Percentiles rank a stretch among this genome's conserved stretches.
Conservation (phyloP, 2,113 vertebrate species). For the Eudyptes chrysolophus region DNA sequence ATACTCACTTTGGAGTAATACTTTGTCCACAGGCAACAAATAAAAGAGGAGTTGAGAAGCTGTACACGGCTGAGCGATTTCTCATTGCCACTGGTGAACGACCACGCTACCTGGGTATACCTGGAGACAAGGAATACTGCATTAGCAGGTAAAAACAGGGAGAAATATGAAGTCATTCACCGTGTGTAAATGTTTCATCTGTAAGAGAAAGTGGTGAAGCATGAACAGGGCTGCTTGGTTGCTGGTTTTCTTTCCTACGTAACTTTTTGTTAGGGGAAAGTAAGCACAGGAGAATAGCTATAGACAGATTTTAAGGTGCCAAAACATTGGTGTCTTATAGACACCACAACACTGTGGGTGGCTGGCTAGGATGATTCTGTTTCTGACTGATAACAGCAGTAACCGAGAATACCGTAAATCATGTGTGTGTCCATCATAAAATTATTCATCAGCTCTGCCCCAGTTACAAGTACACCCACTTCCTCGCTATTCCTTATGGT, state of each 20-base stretch:
- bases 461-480: background rate
- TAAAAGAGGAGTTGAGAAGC: slow-evolving; percentile 74
- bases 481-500: background rate
- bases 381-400: background rate
- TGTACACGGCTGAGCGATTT: slow-evolving; percentile 78
- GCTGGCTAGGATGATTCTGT: background rate
- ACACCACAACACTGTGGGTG: background rate
- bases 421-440: background rate
- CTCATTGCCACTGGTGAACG: slow-evolving; percentile 84
- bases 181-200: background rate
- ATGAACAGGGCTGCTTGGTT: background rate
- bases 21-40: slow-evolving; percentile 77
- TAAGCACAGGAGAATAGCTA: background rate
- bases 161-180: background rate
- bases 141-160: slow-evolving; percentile 78
- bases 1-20: background rate
- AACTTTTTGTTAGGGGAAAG: background rate
- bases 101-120: slow-evolving; percentile 78
- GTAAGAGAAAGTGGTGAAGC: background rate
- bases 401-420: background rate
- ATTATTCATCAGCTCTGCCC: background rate
- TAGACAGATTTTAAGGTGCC: background rate
- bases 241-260: background rate
- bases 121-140: slow-evolving; percentile 82
- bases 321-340: background rate